These are phyloP conservation scores for Trachurus trachurus DNA, from an alignment of 2,797 vertebrate genomes.

Conservation along the genomic window DNA sequence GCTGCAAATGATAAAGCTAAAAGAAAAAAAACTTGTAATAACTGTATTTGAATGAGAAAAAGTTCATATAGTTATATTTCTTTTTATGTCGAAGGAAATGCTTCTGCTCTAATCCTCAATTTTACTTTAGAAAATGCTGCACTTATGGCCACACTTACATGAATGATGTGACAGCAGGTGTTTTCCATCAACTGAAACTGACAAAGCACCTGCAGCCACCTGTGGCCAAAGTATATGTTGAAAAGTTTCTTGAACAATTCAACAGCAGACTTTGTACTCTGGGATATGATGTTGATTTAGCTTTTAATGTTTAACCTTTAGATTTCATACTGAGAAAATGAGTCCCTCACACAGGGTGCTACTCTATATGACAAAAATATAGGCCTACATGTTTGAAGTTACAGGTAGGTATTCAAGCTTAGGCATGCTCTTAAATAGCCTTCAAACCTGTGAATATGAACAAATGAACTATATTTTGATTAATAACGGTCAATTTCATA, in stretches of 20 bases:
- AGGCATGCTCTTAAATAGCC: too few species aligned
- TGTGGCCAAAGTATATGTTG: background rate
- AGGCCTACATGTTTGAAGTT: too few species aligned
- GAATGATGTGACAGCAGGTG: conserved; percentile 5
- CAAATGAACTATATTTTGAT: too few species aligned
- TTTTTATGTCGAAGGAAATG: background rate
- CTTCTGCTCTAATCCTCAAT: background rate
- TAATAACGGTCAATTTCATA: too few species aligned
- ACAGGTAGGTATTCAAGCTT: too few species aligned
- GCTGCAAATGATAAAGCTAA: background rate
- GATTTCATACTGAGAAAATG: conserved; percentile 23
- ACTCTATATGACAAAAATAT: too few species aligned
- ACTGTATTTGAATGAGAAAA: background rate
- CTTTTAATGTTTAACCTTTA: conserved; percentile 47
- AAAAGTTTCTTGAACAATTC: conserved; percentile 5
- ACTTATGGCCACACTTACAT: conserved; percentile 7
- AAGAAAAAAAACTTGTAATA: background rate
- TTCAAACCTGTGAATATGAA: too few species aligned
- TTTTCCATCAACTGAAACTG: conserved; percentile 10
- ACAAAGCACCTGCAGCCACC: conserved; percentile 21
- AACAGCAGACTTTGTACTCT: background rate
- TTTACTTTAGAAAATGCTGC: background rate
- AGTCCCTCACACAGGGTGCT: background rate
- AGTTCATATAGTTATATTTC: background rate
- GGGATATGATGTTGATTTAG: conserved; percentile 23